Conservation (phyloP, 2,888 invertebrate genomes). For the Clusia tigrina region DNA sequence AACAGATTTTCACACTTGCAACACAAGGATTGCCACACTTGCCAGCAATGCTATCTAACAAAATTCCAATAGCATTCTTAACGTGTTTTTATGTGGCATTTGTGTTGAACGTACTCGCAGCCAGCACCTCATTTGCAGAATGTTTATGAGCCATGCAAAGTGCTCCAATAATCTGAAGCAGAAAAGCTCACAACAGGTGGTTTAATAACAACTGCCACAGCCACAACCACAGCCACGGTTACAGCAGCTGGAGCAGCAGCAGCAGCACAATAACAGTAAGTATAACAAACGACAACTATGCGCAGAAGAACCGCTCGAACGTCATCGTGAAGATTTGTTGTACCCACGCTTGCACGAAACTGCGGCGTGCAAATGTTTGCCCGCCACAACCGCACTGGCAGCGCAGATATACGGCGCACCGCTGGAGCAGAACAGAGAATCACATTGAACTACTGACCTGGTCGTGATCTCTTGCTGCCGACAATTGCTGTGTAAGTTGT, state of each 20-base stretch:
- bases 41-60: not conserved
- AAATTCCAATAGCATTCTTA: not conserved
- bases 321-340: slow-evolving; percentile 19
- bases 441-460: slow-evolving; percentile 60
- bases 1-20: too few species aligned
- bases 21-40: not conserved
- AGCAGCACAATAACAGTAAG: too few species aligned
- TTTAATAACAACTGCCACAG: not conserved
- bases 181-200: slow-evolving; percentile 1
- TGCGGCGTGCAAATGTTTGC: slow-evolving; percentile 35
- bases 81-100: not conserved
- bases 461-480: slow-evolving; percentile 51
- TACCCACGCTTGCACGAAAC: slow-evolving; percentile 35
- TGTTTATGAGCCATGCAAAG: not conserved
- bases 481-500: slow-evolving; percentile 1
- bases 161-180: slow-evolving; percentile 3
- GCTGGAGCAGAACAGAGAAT: slow-evolving; percentile 32
- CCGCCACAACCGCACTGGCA: not conserved
- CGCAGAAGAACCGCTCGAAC: too few species aligned
- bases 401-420: not conserved
- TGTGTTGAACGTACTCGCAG: too few species aligned
- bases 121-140: too few species aligned
- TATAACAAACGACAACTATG: too few species aligned
- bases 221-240: not conserved
- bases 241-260: not conserved